These are phyloP conservation scores for Cephus pygmeus DNA, from an alignment of 2,888 invertebrate species.

Conservation along the genomic window DNA sequence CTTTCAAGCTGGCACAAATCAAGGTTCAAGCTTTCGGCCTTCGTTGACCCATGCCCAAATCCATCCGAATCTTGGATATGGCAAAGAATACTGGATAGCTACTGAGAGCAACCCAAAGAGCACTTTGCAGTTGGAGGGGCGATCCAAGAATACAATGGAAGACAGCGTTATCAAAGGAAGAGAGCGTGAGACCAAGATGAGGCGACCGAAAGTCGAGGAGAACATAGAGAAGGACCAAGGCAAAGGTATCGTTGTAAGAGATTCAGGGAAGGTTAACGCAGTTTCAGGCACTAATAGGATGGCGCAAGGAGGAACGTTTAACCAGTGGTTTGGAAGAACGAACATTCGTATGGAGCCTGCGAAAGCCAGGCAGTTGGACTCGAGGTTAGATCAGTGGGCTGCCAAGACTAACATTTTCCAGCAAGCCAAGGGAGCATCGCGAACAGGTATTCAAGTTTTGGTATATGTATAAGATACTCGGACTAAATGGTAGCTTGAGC, in stretches of 20 bases:
- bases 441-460: constrained; percentile 29
- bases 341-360: not conserved
- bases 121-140: not conserved
- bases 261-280: not conserved
- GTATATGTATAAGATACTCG: not conserved
- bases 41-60: not conserved
- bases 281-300: not conserved
- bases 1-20: not conserved
- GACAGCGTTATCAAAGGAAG: not conserved
- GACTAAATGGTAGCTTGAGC: not conserved
- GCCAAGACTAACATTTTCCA: constrained; percentile 38
- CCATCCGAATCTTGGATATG: not conserved
- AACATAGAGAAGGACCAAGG: not conserved
- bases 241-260: not conserved
- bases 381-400: constrained; percentile 42
- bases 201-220: not conserved
- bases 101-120: not conserved
- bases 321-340: not conserved
- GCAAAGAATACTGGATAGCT: not conserved
- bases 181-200: not conserved
- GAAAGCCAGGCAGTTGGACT: constrained; percentile 19
- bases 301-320: not conserved
- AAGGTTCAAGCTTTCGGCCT: not conserved
- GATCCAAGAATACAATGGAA: not conserved
- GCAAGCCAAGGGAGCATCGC: constrained; percentile 24